A percentile compares a stretch with the other conserved stretches of the same genome.
These are phyloP conservation scores for Coryphaenoides rupestris DNA, from an alignment of 2,113 vertebrate species.

Conservation along the genomic window DNA sequence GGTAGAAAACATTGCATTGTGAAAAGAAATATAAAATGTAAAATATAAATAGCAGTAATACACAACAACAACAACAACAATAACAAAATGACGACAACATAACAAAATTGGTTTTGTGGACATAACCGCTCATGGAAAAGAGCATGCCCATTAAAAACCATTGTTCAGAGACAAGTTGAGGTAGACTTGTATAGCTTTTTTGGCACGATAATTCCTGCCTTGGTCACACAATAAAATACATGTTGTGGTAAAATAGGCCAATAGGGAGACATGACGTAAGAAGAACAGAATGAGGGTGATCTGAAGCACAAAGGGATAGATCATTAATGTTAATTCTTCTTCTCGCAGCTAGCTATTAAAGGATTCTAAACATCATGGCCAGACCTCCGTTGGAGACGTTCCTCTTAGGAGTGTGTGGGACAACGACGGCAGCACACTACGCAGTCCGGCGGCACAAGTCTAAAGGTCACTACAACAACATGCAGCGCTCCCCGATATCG, in stretches of 20 bases:
- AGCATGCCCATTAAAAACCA: slow-evolving; percentile 25
- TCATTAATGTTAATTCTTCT: slow-evolving; percentile 19
- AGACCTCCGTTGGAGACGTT: too few relatives aligned
- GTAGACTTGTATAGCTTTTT: slow-evolving; percentile 74
- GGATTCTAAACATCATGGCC: too few relatives aligned
- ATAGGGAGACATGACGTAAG: too few relatives aligned
- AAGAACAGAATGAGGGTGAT: not conserved
- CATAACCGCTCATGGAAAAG: slow-evolving; percentile 7
- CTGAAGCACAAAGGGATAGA: slow-evolving; percentile 25
- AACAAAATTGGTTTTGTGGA: slow-evolving; percentile 28
- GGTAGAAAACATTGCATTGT: slow-evolving; percentile 26
- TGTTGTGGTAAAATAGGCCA: not conserved
- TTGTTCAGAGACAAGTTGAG: slow-evolving; percentile 62
- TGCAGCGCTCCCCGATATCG: slow-evolving; percentile 4
- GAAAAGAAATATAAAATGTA: slow-evolving; percentile 24
- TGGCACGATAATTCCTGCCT: slow-evolving; percentile 52
- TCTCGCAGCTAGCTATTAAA: not conserved
- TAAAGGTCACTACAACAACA: not conserved
- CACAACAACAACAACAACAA: slow-evolving; percentile 17
- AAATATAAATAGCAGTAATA: slow-evolving; percentile 22
- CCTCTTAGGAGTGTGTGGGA: not conserved
- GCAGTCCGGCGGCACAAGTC: not conserved
- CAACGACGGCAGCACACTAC: not conserved
- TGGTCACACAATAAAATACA: slow-evolving; percentile 35
- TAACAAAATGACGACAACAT: slow-evolving; percentile 19